Conservation (phyloP, 2,797 vertebrate species). For the Nannoperca obscura region DNA sequence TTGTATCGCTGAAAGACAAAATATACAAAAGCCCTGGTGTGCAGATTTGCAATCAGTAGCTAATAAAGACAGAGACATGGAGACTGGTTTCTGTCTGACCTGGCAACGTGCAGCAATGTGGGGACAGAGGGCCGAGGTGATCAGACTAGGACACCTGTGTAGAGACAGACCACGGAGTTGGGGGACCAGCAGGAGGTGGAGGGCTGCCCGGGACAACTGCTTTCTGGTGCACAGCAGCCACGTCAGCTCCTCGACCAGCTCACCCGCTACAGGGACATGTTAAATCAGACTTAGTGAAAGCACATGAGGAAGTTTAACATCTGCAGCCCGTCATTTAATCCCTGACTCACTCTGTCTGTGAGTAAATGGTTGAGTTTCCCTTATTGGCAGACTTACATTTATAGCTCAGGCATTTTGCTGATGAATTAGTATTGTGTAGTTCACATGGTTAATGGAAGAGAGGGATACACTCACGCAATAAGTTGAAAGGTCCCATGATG, state of each 20-base stretch:
- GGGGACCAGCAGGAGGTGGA: slow-evolving; percentile 89
- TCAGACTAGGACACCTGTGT: slow-evolving; percentile 77
- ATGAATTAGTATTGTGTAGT: background rate
- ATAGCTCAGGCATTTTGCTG: background rate
- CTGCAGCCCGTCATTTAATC: background rate
- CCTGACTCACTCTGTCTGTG: background rate
- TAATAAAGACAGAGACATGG: background rate
- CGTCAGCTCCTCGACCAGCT: slow-evolving; percentile 86
- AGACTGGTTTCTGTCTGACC: slow-evolving; percentile 71
- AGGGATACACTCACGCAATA: slow-evolving; percentile 83
- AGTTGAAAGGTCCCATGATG: slow-evolving; percentile 89
- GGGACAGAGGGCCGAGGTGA: slow-evolving; percentile 80
- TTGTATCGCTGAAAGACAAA: background rate
- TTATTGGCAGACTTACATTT: background rate
- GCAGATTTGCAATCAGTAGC: background rate
- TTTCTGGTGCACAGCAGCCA: slow-evolving; percentile 78
- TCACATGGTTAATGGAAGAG: background rate
- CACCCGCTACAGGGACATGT: slow-evolving; percentile 65
- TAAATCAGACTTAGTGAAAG: background rate
- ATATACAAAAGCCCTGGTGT: background rate
- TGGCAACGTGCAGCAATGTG: slow-evolving; percentile 87
- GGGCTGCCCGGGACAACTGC: slow-evolving; percentile 83
- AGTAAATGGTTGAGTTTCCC: background rate
- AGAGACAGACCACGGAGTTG: slow-evolving; percentile 87
- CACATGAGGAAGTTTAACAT: background rate